Base-by-base conservation (phyloP, 2,113 vertebrate species). In the Gambusia affinis region DNA sequence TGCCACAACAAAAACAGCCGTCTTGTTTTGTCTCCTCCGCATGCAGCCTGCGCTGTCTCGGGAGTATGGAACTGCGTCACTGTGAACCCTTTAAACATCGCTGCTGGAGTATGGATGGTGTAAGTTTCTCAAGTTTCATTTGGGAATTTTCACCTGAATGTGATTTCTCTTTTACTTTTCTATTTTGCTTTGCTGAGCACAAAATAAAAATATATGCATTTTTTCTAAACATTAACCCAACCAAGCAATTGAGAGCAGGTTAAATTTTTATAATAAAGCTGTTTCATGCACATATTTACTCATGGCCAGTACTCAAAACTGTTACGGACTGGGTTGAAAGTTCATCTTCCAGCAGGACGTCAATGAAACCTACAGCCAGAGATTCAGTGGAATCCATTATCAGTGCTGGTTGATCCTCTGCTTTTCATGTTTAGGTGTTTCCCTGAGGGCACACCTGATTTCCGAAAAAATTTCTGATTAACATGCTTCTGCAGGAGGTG, bases 71-170 rank as follows among this genome's bases (percentile, higher is more conserved):
- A 92, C 91, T 99, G 97, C 17, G 87, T 99, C 87, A 98, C 97
- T 30, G 92, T 99, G 84, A 95, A 98, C 90, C 97, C 98, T 30
- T 88, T 99, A 88, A 98, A 98, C 91, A 98, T 99, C 0, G 97
- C 96, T 0, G 98, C 97, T 0, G 98, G 98, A 2, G 96, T 98
- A 30, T 99, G 97, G 97, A 99, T 99, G 98, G 95, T 99, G 98
- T 99, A 94, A 98, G 98, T 96, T 37, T 60, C 69, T 4, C 11
- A 51, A 22, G 29, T 3, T 63, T n/a, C 64, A 54, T 39, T 6
- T 2, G 12, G 11, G 30, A 57, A 24, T 70, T 27, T 47, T 61
- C 30, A 57, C 22, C 51, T 57, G 12, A 37, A 37, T 57, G 7
- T n/a, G 51, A 54, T 54, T 54, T 54, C n/a, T 33, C 3, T 19